Percentiles rank a stretch among this genome's conserved stretches.
phyloP scores from a whole-genome alignment of 2,113 vertebrate genomes.

The Sinocyclocheilus grahami region DNA sequence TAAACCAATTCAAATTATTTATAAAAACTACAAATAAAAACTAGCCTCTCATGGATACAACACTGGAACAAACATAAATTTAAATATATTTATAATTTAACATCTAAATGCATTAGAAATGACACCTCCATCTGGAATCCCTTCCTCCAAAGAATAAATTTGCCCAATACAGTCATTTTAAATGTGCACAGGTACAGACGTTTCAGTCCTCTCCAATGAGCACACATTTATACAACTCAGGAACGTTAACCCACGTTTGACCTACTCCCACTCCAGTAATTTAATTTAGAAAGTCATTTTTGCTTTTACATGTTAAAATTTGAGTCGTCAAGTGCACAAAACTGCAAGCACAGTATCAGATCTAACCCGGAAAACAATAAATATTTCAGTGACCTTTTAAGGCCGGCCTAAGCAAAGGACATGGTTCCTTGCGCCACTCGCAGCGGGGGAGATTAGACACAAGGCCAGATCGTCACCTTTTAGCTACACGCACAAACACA shows the following conservation, averaged over 20 bases:
- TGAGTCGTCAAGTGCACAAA: neutral
- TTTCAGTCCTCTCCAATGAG: neutral
- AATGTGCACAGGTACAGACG: neutral
- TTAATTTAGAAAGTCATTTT: slow-evolving; percentile 10
- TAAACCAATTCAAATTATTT: too few relatives aligned
- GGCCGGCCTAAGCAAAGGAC: slow-evolving; percentile 8
- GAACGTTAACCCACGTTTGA: neutral
- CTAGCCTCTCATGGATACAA: neutral
- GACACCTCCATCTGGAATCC: neutral
- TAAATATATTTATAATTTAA: neutral
- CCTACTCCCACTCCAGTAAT: neutral
- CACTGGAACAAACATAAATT: neutral
- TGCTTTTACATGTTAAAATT: neutral
- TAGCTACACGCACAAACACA: slow-evolving; percentile 20
- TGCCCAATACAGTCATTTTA: neutral
- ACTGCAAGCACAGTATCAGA: slow-evolving; percentile 1
- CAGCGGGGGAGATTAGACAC: neutral
- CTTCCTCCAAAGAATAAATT: too few relatives aligned
- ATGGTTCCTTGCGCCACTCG: neutral
- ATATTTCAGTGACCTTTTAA: slow-evolving; percentile 43
- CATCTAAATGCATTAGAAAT: neutral
- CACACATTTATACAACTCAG: neutral
- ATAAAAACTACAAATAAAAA: too few relatives aligned
- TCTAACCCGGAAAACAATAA: slow-evolving; percentile 9
- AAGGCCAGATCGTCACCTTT: neutral